phyloP scores from a whole-genome alignment of 2,888 invertebrate genomes.

The Drosophila villosipedis region DNA sequence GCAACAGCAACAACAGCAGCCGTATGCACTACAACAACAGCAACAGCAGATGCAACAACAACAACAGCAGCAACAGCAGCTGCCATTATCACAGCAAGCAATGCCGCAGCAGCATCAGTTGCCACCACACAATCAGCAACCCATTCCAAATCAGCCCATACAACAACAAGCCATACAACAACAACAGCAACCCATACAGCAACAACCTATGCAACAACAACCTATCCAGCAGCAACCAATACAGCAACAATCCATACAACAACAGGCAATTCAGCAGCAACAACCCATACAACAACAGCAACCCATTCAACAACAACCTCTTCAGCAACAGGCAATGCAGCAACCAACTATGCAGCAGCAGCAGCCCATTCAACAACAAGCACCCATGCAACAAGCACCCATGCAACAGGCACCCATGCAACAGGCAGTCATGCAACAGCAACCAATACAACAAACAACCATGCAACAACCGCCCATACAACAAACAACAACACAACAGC shows the following conservation, averaged over 20 bases:
- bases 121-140: conserved; percentile 48
- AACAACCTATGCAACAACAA: conserved; percentile 61
- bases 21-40: conserved; percentile 49
- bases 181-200: conserved; percentile 45
- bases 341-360: conserved; percentile 2
- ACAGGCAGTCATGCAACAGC: conserved; percentile 49
- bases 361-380: conserved; percentile 25
- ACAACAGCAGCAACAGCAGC: conserved; percentile 22
- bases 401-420: conserved; percentile 58
- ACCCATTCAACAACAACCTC: conserved; percentile 10
- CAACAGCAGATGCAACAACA: conserved; percentile 69
- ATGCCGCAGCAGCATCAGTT: conserved; percentile 44
- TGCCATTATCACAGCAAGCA: conserved; percentile 40
- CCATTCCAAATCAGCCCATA: conserved; percentile 75
- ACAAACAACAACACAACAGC: conserved; percentile 56
- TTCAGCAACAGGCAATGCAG: conserved; percentile 26
- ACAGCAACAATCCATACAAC: conserved; percentile 21
- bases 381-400: conserved; percentile 41
- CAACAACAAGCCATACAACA: conserved; percentile 64
- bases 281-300: conserved; percentile 31
- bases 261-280: conserved; percentile 47
- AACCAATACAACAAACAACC: conserved; percentile 49
- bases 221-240: conserved; percentile 50
- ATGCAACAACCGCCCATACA: conserved; percentile 46
- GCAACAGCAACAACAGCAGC: conserved; percentile 55